Evolutionary conservation across 2,888 invertebrate species (phyloP).

Genomic region (Eudemis profundana): DNA sequence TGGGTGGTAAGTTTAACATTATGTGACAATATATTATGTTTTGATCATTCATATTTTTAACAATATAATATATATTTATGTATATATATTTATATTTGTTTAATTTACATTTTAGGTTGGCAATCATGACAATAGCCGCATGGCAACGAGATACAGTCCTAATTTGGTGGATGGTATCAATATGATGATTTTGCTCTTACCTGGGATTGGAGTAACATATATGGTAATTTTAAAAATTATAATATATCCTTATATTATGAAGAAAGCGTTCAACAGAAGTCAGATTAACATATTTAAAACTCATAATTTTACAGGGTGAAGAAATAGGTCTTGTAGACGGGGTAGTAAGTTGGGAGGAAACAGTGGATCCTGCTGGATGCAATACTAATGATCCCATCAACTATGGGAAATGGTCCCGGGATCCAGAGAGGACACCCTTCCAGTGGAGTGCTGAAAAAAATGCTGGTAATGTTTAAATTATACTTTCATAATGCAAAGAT

Average conservation of each 20-base stretch:
- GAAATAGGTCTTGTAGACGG: slow-evolving; percentile 92
- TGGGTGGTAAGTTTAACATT: slow-evolving; percentile 94
- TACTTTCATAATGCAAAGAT: too few relatives aligned
- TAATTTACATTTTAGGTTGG: slow-evolving; percentile 84
- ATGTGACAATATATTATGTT: background rate
- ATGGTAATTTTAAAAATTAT: too few relatives aligned
- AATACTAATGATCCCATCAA: slow-evolving; percentile 87
- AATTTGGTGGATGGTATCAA: slow-evolving; percentile 88
- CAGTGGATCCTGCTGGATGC: slow-evolving; percentile 88
- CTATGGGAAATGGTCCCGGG: slow-evolving; percentile 86
- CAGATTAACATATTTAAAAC: background rate
- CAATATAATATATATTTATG: background rate
- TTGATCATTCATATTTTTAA: too few relatives aligned
- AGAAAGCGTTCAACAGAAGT: too few relatives aligned
- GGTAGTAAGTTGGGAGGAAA: slow-evolving; percentile 87
- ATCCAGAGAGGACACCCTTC: slow-evolving; percentile 88
- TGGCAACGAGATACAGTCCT: slow-evolving; percentile 86
- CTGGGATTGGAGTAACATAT: slow-evolving; percentile 91
- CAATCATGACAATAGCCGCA: slow-evolving; percentile 88
- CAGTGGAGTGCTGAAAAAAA: slow-evolving; percentile 87
- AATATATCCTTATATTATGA: too few relatives aligned
- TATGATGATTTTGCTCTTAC: slow-evolving; percentile 89
- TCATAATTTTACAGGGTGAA: slow-evolving; percentile 87
- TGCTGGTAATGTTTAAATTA: slow-evolving; percentile 79
- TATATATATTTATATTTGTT: background rate